These are phyloP conservation scores for Misgurnus anguillicaudatus DNA, from an alignment of 2,113 vertebrate genomes.

Conservation along the genomic window DNA sequence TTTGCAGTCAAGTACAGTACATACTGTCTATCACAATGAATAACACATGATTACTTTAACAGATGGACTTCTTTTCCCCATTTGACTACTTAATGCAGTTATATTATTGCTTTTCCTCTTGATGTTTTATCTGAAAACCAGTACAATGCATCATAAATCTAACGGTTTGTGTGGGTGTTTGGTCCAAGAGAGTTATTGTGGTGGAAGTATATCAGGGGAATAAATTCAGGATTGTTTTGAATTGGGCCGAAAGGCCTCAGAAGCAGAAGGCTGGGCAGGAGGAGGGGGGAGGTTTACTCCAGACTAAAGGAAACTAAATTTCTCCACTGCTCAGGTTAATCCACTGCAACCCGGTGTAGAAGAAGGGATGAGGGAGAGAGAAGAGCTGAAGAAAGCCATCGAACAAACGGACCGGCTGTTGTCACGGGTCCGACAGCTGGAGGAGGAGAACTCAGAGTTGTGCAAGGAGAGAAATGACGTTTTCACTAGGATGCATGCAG, in stretches of 20 bases:
- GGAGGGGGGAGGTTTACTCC: constrained; percentile 38
- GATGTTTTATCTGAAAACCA: not conserved
- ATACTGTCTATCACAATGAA: constrained; percentile 19
- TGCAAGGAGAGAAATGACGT: constrained; percentile 65
- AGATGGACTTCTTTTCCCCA: constrained; percentile 31
- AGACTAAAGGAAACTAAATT: constrained; percentile 54
- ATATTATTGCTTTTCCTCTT: constrained; percentile 22
- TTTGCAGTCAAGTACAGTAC: not conserved
- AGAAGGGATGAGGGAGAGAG: constrained; percentile 71
- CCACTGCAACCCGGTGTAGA: constrained; percentile 54
- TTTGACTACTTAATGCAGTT: constrained; percentile 14
- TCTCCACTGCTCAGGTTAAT: constrained; percentile 57
- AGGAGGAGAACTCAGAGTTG: constrained; percentile 67
- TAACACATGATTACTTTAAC: constrained; percentile 45
- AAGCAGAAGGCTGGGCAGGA: constrained; percentile 39
- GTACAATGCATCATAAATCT: not conserved
- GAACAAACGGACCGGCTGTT: constrained; percentile 70
- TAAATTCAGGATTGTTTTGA: constrained; percentile 51
- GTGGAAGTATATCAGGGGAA: constrained; percentile 41
- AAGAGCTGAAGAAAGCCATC: constrained; percentile 71
- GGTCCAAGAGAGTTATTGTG: constrained; percentile 44
- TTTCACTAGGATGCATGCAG: constrained; percentile 63
- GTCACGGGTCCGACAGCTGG: constrained; percentile 63
- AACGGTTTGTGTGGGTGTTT: constrained; percentile 14
- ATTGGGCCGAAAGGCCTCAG: constrained; percentile 42